These are phyloP conservation scores for Ctenomys sociabilis DNA, from an alignment of 2,113 vertebrate genomes.

Conservation along the genomic window DNA sequence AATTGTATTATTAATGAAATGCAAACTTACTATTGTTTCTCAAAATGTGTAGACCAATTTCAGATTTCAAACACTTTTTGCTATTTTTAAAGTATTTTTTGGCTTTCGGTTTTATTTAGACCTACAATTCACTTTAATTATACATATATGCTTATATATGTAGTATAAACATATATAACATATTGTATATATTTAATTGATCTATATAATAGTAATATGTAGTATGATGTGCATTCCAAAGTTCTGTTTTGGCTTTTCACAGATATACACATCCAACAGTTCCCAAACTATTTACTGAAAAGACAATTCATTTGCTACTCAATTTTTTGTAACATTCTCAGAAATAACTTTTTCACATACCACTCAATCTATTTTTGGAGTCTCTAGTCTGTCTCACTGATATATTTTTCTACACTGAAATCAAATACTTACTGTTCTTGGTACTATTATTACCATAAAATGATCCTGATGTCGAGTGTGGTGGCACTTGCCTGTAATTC, in stretches of 20 bases:
- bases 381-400: not conserved
- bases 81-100: not conserved
- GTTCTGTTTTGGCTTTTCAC: not conserved
- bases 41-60: not conserved
- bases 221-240: not conserved
- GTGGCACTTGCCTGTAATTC: not conserved
- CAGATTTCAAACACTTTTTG: not conserved
- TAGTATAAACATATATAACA: not conserved
- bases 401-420: slow-evolving; percentile 6
- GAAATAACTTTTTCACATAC: not conserved
- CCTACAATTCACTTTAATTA: not conserved
- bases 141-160: not conserved
- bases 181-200: not conserved
- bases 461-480: not conserved
- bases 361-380: not conserved
- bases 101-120: not conserved
- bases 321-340: not conserved
- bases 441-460: not conserved
- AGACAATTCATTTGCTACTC: not conserved
- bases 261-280: not conserved
- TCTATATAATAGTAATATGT: not conserved
- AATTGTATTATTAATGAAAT: not conserved
- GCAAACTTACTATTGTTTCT: not conserved
- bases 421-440: not conserved
- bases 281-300: not conserved